Percentiles rank a stretch among this genome's conserved stretches.
Conservation (phyloP, 2,797 vertebrate genomes). For the Carduelis carduelis region DNA sequence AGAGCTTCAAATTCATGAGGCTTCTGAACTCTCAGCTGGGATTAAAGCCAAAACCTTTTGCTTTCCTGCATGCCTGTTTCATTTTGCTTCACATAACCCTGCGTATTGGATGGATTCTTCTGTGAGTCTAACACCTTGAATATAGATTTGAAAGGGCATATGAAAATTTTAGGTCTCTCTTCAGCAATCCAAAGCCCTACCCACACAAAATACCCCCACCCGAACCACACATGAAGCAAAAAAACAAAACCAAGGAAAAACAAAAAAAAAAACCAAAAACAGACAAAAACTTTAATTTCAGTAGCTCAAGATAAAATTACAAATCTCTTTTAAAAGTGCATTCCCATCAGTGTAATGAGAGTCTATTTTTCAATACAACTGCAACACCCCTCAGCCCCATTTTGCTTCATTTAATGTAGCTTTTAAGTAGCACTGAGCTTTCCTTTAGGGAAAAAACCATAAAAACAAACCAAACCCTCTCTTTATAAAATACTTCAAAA, state of each 20-base stretch:
- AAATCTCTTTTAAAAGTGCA: neutral
- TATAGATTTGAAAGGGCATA: neutral
- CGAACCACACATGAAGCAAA: neutral
- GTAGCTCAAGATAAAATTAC: neutral
- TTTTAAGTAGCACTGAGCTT: neutral
- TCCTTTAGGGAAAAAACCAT: neutral
- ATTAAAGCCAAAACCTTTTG: neutral
- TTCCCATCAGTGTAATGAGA: neutral
- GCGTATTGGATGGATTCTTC: neutral
- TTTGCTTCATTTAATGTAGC: neutral
- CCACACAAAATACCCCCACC: rapidly evolving
- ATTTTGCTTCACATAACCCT: neutral
- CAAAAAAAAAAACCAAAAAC: no score
- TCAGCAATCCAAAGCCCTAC: neutral
- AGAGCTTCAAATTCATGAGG: rapidly evolving
- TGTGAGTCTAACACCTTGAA: neutral
- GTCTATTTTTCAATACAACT: neutral
- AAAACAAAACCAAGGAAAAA: neutral
- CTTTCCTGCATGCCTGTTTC: neutral
- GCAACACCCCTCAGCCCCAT: neutral
- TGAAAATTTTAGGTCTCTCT: neutral
- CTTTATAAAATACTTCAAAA: neutral
- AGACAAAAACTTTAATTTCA: neutral
- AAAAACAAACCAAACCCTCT: neutral
- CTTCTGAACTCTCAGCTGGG: neutral